Base-by-base conservation (phyloP, 2,797 vertebrate genomes). In the Bovichtus diacanthus region DNA sequence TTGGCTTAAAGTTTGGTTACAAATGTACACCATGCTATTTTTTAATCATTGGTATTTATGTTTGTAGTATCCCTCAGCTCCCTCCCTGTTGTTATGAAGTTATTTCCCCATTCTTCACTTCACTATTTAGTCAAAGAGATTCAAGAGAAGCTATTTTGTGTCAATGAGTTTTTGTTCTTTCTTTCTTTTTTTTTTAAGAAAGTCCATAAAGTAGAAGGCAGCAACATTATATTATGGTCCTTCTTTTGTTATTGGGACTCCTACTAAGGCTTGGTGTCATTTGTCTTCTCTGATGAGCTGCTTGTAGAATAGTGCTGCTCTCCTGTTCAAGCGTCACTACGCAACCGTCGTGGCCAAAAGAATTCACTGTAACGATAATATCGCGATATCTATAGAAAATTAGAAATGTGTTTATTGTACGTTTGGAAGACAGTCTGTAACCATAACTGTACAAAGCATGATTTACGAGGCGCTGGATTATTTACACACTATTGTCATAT, bases 31-130 rank as follows among this genome's bases (percentile, higher is more conserved):
- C 2, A 1, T 69, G 6, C 55, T 76, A 8, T 70, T 23, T 39
- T 58, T 75, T 54, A 27, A 64, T 54, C 25, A 29, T 25, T 38
- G 41, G n/a, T 65, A 19, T 67, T 70, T 59, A 43, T 19, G 19
- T 49, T 76, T 69, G 9, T 76, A 66, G 66, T 56, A 29, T 38
- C 78, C 23, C 2, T 34, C 1, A 25, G 21, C 18, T 16, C 36
- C 10, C 68, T 7, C 31, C 58, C 23, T 55, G 25, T 36, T 29
- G 34, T n/a, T 11, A 10, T 55, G 3, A 0, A 38, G 53, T 46
- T 16, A 44, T 1, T 39, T 7, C 27, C 15, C 15, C 18, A 34
- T 9, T 46, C 5, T 43, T 44, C 6, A 16, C 12, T 27, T 54
- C 5, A 55, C 15, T 39, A 49, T 39, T 46, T 47, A n/a, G n/a